Evolutionary conservation across 1,140 invertebrate genomes (phyloP), one percentile per base, ranked within the genome.

Genomic region (Sycophila sp.): DNA sequence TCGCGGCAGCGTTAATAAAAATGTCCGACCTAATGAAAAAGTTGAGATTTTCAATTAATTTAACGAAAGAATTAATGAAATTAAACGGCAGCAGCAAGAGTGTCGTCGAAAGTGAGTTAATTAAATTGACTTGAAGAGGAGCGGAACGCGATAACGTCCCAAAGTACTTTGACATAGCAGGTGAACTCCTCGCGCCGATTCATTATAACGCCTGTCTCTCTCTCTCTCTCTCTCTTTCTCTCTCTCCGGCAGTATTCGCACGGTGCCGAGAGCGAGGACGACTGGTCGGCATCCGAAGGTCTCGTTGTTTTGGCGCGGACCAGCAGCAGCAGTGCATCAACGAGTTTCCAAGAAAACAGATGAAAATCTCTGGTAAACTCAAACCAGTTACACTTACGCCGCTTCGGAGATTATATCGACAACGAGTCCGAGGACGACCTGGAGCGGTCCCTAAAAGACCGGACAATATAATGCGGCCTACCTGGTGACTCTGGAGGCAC

Each of bases 341-440:
- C 53, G 64, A 77, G 64, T 78, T 80, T 81, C 80, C 73, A 62
- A 81, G 77, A 79, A 79, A 83, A 80, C 77, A 77, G 76, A 83
- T 80, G 80, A 80, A 82, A 81, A 81, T 82, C 81, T 82, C 74
- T 49, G 60, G 65, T 73, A 73, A 76, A 78, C 69, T 78, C 75
- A 78, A 81, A 81, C 75, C 76, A 79, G 78, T 81, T 74, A 80
- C 75, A 72, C 53, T 73, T 77, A 72, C 70, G 67, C 71, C 55
- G 71, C 24, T 67, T 51, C 49, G 63, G 69, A 82, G 80, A 82
- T 81, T 45, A 56, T 80, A 80, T 81, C 79, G 73, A 56, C 67
- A 69, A n/a, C 71, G 64, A 62, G 11, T 32, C 19, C 42, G 42
- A 47, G 42, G 42, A 65, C 71, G 72, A 32, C 64, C 73, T 56